These are phyloP conservation scores for Chionoecetes opilio DNA, from an alignment of 1,140 invertebrate genomes.

Conservation along the genomic window DNA sequence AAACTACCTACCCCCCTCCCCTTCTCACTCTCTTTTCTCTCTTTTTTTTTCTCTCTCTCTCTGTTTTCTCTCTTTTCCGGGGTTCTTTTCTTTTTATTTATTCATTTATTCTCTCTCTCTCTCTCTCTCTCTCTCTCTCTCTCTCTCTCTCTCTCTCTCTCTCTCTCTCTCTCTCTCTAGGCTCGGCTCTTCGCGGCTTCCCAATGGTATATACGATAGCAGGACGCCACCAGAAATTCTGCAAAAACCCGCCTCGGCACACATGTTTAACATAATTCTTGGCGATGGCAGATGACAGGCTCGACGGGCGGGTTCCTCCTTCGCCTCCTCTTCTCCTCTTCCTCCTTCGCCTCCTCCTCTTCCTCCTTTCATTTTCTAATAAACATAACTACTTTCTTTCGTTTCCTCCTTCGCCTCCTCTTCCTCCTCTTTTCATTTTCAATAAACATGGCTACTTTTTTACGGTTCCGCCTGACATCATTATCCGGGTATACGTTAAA, in stretches of 20 bases:
- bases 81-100: too few species aligned
- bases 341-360: too few species aligned
- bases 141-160: not conserved
- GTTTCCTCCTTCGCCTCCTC: not conserved
- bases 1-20: too few species aligned
- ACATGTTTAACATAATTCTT: slow-evolving; percentile 76
- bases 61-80: not conserved
- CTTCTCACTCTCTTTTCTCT: not conserved
- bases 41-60: not conserved
- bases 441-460: slow-evolving; percentile 28
- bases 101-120: too few species aligned
- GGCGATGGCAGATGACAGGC: slow-evolving; percentile 73
- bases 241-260: slow-evolving; percentile 68
- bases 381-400: slow-evolving; percentile 44
- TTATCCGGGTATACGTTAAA: slow-evolving; percentile 67
- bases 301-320: not conserved
- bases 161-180: not conserved
- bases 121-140: too few species aligned
- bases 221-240: slow-evolving; percentile 69
- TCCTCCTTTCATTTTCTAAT: slow-evolving; percentile 36
- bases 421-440: slow-evolving; percentile 35
- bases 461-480: slow-evolving; percentile 60
- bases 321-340: not conserved
- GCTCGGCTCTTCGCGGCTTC: slow-evolving; percentile 39
- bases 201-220: slow-evolving; percentile 73